Base-by-base conservation (phyloP, 1,140 invertebrate species). In the Drosophila sechellia region DNA sequence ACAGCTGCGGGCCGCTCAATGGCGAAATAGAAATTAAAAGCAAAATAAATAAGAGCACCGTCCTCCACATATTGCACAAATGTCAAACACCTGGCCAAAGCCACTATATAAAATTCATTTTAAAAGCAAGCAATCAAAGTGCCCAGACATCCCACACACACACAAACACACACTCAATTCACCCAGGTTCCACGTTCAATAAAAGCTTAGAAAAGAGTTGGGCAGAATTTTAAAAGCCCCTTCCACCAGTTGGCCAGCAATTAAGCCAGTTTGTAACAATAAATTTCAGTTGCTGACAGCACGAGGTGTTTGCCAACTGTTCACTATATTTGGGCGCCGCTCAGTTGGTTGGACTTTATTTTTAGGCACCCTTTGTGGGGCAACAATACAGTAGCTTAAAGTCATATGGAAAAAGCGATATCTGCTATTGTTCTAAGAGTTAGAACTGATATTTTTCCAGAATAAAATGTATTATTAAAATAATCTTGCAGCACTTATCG, bases 191-290 rank as follows among this genome's bases (percentile, higher is more conserved):
- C 12, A 20, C 57, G 10, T 49, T 22, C 42, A 55, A 46, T 45
- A 73, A 35, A 31, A 31, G 56, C 46, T 53, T 46, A 31, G 39
- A 42, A 17, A 39, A 58, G 42, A 43, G 45, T 35, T 12, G 46
- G 25, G 40, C 11, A 31, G 50, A 39, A 57, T 56, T 69, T 55
- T n/a, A 52, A 64, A 65, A 65, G 46, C 60, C 27, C 59, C 60
- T 27, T 15, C 46, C 45, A 42, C 61, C 64, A 54, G 37, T 57
- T 64, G 60, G 27, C 45, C 49, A 68, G 59, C 50, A 65, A 75
- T 75, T 65, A 75, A 75, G 70, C 46, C 54, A 79, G 80, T 59
- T 85, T 66, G 57, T 42, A 79, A 77, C 76, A 84, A 77, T 79
- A 84, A 84, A 84, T 84, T 84, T 56, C 59, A 55, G 57, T 46